These are phyloP conservation scores for Dendrophyllia cribrosa DNA, from an alignment of 64 coral and sea anemone species.

Conservation along the genomic window DNA sequence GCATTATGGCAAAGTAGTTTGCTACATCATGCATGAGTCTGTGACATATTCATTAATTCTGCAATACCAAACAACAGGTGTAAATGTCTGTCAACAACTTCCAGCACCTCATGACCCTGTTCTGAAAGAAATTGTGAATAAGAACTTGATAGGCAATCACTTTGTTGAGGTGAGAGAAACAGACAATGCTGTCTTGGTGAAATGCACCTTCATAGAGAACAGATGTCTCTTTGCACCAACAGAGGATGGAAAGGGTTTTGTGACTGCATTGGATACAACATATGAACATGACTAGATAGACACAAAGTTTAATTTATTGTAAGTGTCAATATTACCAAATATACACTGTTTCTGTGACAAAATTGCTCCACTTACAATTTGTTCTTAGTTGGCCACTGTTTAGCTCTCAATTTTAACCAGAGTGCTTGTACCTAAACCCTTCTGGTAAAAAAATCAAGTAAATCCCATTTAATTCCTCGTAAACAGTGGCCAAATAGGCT, in stretches of 20 bases:
- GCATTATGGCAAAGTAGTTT: constrained; percentile 30
- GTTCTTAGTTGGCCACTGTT: too few relatives aligned
- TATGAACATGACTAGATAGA: too few relatives aligned
- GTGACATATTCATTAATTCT: constrained; percentile 11
- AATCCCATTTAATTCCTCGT: too few relatives aligned
- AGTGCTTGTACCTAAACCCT: too few relatives aligned
- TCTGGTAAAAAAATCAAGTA: too few relatives aligned
- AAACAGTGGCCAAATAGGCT: too few relatives aligned
- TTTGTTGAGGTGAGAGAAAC: constrained; percentile 40
- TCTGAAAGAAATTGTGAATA: not conserved
- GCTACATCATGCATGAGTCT: not conserved
- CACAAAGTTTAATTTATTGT: too few relatives aligned
- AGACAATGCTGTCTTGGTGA: not conserved
- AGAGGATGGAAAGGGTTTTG: not conserved
- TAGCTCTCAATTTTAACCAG: too few relatives aligned
- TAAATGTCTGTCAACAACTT: constrained; percentile 14
- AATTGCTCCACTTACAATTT: too few relatives aligned
- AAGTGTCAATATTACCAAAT: too few relatives aligned
- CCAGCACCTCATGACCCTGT: not conserved
- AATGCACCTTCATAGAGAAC: not conserved
- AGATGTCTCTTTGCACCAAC: not conserved
- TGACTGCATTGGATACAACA: too few relatives aligned
- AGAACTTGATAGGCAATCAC: constrained; percentile 10
- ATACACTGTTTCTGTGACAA: too few relatives aligned
- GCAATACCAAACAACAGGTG: not conserved